These are phyloP conservation scores for Numenius arquata DNA, from an alignment of 2,113 vertebrate species.

Conservation along the genomic window DNA sequence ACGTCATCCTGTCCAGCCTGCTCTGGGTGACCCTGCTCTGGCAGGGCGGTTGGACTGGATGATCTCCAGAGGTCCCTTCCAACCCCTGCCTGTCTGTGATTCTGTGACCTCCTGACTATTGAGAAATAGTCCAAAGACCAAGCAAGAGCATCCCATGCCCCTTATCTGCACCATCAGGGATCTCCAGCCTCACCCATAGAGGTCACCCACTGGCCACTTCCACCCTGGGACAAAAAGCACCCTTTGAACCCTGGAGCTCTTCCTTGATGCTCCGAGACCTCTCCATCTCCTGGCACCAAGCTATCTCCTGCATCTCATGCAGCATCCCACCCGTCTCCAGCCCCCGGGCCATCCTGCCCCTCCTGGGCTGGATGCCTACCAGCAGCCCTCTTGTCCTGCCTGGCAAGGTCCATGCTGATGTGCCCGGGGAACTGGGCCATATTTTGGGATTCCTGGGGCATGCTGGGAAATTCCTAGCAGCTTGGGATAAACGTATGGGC, in stretches of 20 bases:
- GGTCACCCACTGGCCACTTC: not conserved
- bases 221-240: not conserved
- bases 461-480: conserved; percentile 56
- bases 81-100: too few species aligned
- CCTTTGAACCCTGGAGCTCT: not conserved
- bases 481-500: conserved; percentile 25
- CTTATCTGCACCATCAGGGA: rapidly evolving
- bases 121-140: not conserved
- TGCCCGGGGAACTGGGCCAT: conserved; percentile 14
- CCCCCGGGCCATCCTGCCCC: not conserved
- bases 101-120: not conserved
- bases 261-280: not conserved
- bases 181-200: rapidly evolving
- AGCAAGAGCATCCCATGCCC: not conserved
- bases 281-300: not conserved
- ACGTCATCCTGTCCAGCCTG: too few species aligned
- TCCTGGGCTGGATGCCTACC: not conserved
- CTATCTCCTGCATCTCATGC: not conserved
- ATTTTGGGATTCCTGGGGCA: conserved; percentile 55
- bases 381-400: not conserved
- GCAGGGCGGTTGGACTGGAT: too few species aligned
- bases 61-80: too few species aligned
- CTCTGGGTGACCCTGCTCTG: too few species aligned
- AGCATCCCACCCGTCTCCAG: not conserved
- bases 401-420: conserved; percentile 57